Evolutionary conservation across 2,888 invertebrate species (phyloP).

Genomic region (Argyresthia albistria): DNA sequence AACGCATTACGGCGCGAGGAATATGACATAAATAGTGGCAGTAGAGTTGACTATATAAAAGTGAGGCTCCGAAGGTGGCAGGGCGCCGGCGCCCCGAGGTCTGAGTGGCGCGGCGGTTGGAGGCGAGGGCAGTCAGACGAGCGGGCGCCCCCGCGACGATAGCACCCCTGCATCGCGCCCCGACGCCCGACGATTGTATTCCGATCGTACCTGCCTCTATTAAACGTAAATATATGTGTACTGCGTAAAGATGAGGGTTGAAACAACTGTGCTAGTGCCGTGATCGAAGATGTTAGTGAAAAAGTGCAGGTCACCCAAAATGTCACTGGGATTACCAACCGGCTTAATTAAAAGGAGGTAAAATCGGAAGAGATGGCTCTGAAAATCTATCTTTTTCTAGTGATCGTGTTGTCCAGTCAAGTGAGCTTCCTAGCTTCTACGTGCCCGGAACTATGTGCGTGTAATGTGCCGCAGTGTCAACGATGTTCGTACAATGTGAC

Average conservation of each 20-base stretch:
- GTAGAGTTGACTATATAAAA: slow-evolving; percentile 70
- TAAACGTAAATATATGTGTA: background rate
- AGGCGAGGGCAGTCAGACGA: slow-evolving; percentile 43
- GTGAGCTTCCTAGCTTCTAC: slow-evolving; percentile 38
- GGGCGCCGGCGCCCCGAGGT: slow-evolving; percentile 57
- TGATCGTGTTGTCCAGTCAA: slow-evolving; percentile 46
- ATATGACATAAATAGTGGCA: slow-evolving; percentile 68
- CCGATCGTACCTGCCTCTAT: too few relatives aligned
- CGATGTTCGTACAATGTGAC: slow-evolving; percentile 49
- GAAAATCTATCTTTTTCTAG: slow-evolving; percentile 42
- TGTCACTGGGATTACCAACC: slow-evolving; percentile 50
- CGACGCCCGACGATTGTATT: background rate
- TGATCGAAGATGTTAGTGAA: too few relatives aligned
- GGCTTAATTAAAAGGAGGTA: slow-evolving; percentile 28
- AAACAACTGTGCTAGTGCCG: too few relatives aligned
- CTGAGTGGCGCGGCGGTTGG: background rate
- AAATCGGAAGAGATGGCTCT: slow-evolving; percentile 40
- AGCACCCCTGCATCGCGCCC: slow-evolving; percentile 29
- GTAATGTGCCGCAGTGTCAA: slow-evolving; percentile 34
- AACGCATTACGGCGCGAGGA: slow-evolving; percentile 61
- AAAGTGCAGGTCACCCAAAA: slow-evolving; percentile 16
- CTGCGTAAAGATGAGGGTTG: background rate
- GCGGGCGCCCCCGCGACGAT: slow-evolving; percentile 52
- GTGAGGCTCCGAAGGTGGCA: slow-evolving; percentile 54
- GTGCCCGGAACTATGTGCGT: slow-evolving; percentile 40